A percentile compares a stretch with the other conserved stretches of the same genome.
Conservation (phyloP, 2,797 vertebrate genomes). For the Halcyon smyrnensis region DNA sequence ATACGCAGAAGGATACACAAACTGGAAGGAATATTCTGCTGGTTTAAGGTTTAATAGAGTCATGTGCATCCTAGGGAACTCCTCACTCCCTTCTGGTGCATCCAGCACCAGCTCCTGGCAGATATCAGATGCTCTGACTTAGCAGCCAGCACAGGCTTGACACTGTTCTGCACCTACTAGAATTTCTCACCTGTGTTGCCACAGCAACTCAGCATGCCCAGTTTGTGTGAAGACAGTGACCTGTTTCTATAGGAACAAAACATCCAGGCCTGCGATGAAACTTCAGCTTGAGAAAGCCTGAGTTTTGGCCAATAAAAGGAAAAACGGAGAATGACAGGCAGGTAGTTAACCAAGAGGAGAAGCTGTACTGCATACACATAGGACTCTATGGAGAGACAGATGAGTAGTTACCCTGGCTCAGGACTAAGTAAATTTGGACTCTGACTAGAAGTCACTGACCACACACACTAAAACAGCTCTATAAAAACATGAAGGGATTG, state of each 20-base stretch:
- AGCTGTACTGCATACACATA: background rate
- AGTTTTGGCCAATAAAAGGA: background rate
- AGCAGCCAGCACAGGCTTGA: background rate
- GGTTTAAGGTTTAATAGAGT: background rate
- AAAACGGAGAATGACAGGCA: background rate
- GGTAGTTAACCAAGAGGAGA: background rate
- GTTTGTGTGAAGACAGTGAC: background rate
- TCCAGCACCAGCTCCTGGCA: background rate
- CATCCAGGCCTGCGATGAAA: background rate
- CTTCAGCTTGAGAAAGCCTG: background rate
- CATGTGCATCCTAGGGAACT: background rate
- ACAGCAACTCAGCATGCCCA: constrained; percentile 45
- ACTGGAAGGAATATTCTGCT: background rate
- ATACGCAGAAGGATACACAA: background rate
- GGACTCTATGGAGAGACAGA: background rate
- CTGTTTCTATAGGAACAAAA: constrained; percentile 57
- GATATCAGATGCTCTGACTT: background rate
- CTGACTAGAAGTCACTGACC: background rate
- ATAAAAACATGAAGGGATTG: too few relatives aligned
- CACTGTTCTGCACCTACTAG: background rate
- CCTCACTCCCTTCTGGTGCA: background rate
- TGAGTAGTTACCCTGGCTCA: background rate
- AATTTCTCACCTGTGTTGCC: constrained; percentile 46
- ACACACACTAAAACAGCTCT: background rate
- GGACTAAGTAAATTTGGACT: background rate